phyloP scores from a whole-genome alignment of 2,113 vertebrate species.

The Narcine bancroftii region DNA sequence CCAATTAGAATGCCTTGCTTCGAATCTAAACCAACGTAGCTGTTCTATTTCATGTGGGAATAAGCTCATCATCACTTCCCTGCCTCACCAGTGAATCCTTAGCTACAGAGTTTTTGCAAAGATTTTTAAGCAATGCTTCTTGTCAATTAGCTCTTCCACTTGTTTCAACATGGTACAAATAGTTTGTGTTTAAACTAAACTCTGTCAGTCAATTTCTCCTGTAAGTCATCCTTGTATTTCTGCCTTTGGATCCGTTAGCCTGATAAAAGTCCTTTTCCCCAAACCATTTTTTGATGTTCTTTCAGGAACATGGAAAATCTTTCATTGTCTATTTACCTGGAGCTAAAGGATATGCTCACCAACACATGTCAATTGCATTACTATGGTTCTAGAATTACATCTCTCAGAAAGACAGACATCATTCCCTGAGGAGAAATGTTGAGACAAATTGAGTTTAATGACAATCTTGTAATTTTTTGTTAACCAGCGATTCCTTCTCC shows the following conservation, averaged over 20 bases:
- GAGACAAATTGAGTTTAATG: too few species aligned
- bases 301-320: too few species aligned
- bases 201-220: too few species aligned
- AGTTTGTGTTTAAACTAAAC: neutral
- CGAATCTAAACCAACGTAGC: neutral
- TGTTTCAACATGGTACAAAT: neutral
- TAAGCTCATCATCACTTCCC: neutral
- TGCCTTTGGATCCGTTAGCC: neutral
- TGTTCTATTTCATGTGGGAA: neutral
- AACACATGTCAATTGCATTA: too few species aligned
- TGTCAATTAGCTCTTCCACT: neutral
- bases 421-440: too few species aligned
- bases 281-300: too few species aligned
- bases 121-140: neutral
- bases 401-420: too few species aligned
- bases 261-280: neutral
- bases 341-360: too few species aligned
- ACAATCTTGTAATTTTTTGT: too few species aligned
- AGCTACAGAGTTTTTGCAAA: neutral
- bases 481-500: too few species aligned
- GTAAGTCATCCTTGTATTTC: neutral
- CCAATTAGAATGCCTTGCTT: neutral
- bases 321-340: too few species aligned
- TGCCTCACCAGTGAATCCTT: neutral
- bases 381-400: too few species aligned